Evolutionary conservation across 1,140 invertebrate genomes (phyloP), one percentile per base, ranked within the genome.

Genomic region (Drosophila kanapiae): DNA sequence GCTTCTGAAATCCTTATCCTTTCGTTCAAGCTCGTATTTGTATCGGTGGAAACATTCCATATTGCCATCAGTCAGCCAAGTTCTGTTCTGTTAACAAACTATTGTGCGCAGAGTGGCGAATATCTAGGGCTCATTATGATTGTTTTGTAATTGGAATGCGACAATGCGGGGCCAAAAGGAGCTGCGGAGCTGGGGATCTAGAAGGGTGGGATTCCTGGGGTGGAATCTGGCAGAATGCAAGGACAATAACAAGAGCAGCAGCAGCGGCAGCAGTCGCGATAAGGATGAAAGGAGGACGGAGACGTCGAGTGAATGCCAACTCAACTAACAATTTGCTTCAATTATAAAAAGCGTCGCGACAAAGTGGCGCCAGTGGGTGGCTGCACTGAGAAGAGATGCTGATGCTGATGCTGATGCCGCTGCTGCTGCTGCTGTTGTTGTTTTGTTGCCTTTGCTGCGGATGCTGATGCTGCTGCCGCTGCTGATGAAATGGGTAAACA

Each of bases 261-360:
- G 11, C 40, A 51, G 18, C 10, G 40, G 37, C 47, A 38, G 14
- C 53, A 33, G 56, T 58, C 1, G 47, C 33, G 45, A 49, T 38
- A 45, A 70, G 42, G 49, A 67, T 51, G 16, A 40, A 16, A 51
- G 18, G 18, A 47, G 31, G 56, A 42, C n/a, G 33, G 37, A 35
- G 57, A 60, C 58, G 67, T 80, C 77, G 78, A 85, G 77, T 75
- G 81, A 75, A 85, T 90, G 84, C 78, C 85, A 90, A 80, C 68
- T 82, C 85, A 68, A 79, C 85, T 85, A 88, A 88, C 85, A 88
- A 88, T 88, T 88, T 88, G 85, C 85, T 88, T 88, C 85, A 88
- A 88, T 88, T 88, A 88, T 88, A 88, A 90, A 88, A 88, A 88
- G 85, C 85, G 85, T 90, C 85, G 85, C 85, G 85, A 88, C 85